These are phyloP conservation scores for Crocuta crocuta DNA, from an alignment of 2,113 vertebrate species.

Conservation along the genomic window DNA sequence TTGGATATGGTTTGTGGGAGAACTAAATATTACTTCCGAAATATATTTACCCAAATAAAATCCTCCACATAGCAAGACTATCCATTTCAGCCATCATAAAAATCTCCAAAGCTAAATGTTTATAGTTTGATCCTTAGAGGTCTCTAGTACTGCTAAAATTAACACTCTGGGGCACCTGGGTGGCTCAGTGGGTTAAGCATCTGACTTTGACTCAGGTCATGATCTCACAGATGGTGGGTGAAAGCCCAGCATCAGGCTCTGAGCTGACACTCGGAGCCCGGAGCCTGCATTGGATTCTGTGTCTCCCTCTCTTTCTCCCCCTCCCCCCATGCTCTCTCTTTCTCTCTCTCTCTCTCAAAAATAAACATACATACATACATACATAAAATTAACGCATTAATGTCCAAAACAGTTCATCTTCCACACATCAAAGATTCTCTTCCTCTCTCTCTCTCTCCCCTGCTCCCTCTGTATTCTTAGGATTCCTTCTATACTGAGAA, in stretches of 20 bases:
- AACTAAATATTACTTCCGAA: neutral
- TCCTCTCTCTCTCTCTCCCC: neutral
- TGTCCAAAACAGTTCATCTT: slow-evolving; percentile 39
- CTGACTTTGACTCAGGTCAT: too few relatives aligned
- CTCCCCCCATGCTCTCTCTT: too few relatives aligned
- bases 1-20: neutral
- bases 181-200: too few relatives aligned
- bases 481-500: neutral
- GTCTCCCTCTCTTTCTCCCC: too few relatives aligned
- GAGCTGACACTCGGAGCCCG: too few relatives aligned
- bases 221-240: too few relatives aligned
- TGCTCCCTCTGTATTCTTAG: neutral
- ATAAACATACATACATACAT: too few relatives aligned
- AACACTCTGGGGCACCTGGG: neutral
- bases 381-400: slow-evolving; percentile 47
- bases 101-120: slow-evolving; percentile 1
- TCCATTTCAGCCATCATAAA: neutral
- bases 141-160: slow-evolving; percentile 47
- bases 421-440: slow-evolving; percentile 27
- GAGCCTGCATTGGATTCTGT: too few relatives aligned
- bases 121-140: neutral
- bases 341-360: too few relatives aligned
- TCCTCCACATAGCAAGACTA: neutral
- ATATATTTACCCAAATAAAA: slow-evolving; percentile 7
- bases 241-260: too few relatives aligned